A percentile compares a stretch with the other conserved stretches of the same genome.
Conservation (phyloP, 2,113 vertebrate species). For the Cygnus buccinator region DNA sequence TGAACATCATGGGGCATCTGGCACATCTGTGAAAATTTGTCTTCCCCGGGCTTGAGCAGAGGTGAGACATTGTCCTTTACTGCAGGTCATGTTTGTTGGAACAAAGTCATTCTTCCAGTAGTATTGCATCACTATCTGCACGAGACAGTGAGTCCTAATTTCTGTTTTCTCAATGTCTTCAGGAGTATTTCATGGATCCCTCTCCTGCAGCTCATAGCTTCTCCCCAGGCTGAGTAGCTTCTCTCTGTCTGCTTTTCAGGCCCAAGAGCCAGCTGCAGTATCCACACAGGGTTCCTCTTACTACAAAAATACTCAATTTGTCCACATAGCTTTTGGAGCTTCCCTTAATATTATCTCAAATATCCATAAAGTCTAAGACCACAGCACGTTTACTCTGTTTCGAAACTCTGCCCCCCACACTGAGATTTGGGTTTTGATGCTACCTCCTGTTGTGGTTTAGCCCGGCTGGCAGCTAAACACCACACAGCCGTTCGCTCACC, state of each 20-base stretch:
- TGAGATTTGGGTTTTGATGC: background rate
- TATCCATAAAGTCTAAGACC: too few relatives aligned
- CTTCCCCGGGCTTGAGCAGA: background rate
- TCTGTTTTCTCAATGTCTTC: background rate
- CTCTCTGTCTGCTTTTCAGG: background rate
- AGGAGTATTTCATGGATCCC: background rate
- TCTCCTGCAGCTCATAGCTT: background rate
- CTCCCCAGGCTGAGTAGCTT: background rate
- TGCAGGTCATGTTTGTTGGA: background rate
- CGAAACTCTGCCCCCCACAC: background rate
- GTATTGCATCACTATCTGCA: background rate
- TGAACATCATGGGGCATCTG: rapidly evolving
- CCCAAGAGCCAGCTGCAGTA: background rate
- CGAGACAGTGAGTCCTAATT: background rate
- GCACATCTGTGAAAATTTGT: background rate
- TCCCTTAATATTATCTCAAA: too few relatives aligned
- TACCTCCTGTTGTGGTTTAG: background rate
- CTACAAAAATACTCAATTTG: background rate
- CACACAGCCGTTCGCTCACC: too few relatives aligned
- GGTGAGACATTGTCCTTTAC: background rate
- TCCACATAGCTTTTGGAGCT: background rate
- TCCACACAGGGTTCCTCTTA: background rate
- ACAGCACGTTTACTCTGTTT: background rate
- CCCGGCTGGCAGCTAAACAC: too few relatives aligned
- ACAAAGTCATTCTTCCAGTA: rapidly evolving